Percentiles rank a stretch among this genome's conserved stretches.
phyloP scores from a whole-genome alignment of 2,113 vertebrate genomes.

The Turdus rufiventris region DNA sequence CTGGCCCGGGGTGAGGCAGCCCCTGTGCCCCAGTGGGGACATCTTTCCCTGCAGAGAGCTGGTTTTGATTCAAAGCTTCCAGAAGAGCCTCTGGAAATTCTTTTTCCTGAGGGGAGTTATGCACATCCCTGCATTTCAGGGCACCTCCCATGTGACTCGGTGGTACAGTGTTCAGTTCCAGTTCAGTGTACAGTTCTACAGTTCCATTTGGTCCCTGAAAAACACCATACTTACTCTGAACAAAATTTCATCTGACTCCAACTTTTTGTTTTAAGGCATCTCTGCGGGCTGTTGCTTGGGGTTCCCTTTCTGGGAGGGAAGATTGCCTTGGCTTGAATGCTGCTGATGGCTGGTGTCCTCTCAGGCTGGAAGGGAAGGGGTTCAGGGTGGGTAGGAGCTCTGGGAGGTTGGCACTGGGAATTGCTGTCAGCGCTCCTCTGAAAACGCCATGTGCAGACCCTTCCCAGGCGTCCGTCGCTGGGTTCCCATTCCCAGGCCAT shows the following conservation, averaged over 20 bases:
- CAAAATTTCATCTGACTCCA: neutral
- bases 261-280: neutral
- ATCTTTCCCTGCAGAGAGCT: neutral
- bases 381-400: neutral
- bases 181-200: neutral
- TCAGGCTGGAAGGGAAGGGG: neutral
- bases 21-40: neutral
- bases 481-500: accelerated
- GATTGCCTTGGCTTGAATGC: neutral
- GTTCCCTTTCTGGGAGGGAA: neutral
- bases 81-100: neutral
- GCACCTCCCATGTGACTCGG: too few species aligned
- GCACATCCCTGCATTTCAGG: neutral
- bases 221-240: neutral
- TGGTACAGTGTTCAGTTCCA: neutral
- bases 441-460: accelerated
- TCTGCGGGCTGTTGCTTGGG: neutral
- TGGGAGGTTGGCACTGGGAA: neutral
- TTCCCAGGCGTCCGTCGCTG: neutral
- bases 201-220: neutral
- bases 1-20: accelerated
- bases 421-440: neutral
- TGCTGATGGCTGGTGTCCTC: neutral
- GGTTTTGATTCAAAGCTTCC: neutral
- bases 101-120: neutral